phyloP scores from a whole-genome alignment of 2,888 invertebrate species.

The Cephus pulcher region DNA sequence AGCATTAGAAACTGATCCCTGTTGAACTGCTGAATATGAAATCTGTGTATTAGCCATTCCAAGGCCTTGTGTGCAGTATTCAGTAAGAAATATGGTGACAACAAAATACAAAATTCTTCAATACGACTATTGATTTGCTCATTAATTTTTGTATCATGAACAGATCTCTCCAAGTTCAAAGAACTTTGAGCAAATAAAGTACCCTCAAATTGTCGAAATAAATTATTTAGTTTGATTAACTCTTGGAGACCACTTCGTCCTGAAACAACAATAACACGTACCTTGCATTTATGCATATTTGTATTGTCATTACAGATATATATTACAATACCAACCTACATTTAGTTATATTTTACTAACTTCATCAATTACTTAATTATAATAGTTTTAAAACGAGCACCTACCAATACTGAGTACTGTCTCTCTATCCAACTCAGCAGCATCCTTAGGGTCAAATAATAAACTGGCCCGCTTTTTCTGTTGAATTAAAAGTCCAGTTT shows the following conservation, averaged over 20 bases:
- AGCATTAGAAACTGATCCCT: constrained; percentile 82
- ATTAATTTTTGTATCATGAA: constrained; percentile 82
- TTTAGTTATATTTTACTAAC: neutral
- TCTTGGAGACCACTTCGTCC: constrained; percentile 86
- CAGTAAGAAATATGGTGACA: constrained; percentile 91
- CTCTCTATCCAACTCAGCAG: constrained; percentile 85
- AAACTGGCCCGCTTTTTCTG: constrained; percentile 83
- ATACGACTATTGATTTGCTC: constrained; percentile 80
- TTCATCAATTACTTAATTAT: neutral
- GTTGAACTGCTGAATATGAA: constrained; percentile 90
- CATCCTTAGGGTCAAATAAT: constrained; percentile 90
- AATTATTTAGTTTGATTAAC: constrained; percentile 78
- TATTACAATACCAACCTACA: neutral
- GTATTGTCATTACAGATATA: neutral
- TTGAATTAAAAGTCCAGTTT: constrained; percentile 76
- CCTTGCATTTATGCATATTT: neutral
- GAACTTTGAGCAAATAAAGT: constrained; percentile 83
- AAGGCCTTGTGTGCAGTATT: constrained; percentile 89
- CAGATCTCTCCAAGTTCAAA: constrained; percentile 82
- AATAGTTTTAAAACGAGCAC: constrained; percentile 17
- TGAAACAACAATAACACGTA: constrained; percentile 43
- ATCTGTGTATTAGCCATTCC: constrained; percentile 95
- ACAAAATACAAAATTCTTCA: constrained; percentile 79
- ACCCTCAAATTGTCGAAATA: constrained; percentile 79
- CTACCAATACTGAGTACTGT: constrained; percentile 87